phyloP scores from a whole-genome alignment of 1,140 invertebrate genomes.

The Physella acuta region DNA sequence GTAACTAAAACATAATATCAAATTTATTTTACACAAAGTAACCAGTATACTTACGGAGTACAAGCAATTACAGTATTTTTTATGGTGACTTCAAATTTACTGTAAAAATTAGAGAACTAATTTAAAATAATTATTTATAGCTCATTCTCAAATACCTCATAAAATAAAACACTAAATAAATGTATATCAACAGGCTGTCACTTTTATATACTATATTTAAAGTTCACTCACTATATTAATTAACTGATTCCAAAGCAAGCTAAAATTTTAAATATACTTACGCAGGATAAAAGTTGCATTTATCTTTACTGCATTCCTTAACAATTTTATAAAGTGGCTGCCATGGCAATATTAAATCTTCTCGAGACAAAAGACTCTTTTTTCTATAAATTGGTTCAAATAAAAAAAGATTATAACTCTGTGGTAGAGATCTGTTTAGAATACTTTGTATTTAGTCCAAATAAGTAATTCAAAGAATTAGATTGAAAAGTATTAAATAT shows the following conservation, averaged over 20 bases:
- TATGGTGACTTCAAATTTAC: constrained; percentile 54
- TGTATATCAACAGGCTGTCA: no score
- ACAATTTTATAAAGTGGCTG: constrained; percentile 77
- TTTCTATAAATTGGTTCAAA: constrained; percentile 65
- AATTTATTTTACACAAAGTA: no score
- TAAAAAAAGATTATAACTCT: no score
- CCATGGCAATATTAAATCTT: constrained; percentile 84
- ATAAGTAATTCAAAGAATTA: no score
- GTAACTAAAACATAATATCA: no score
- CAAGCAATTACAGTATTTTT: constrained; percentile 54
- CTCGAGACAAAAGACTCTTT: constrained; percentile 72
- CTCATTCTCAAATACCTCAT: no score
- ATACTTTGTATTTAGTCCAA: no score
- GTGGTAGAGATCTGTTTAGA: no score
- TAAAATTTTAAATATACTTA: constrained; percentile 47
- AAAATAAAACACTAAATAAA: no score
- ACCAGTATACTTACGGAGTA: constrained; percentile 63
- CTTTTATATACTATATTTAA: no score
- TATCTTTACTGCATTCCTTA: constrained; percentile 62
- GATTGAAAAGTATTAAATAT: background rate
- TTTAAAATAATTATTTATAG: no score
- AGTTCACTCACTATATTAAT: constrained; percentile 3
- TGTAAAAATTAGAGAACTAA: constrained; percentile 39
- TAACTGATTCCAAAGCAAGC: background rate
- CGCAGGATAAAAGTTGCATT: constrained; percentile 66